Evolutionary conservation across 2,797 vertebrate genomes (phyloP).

Genomic region (Channallabes apus): DNA sequence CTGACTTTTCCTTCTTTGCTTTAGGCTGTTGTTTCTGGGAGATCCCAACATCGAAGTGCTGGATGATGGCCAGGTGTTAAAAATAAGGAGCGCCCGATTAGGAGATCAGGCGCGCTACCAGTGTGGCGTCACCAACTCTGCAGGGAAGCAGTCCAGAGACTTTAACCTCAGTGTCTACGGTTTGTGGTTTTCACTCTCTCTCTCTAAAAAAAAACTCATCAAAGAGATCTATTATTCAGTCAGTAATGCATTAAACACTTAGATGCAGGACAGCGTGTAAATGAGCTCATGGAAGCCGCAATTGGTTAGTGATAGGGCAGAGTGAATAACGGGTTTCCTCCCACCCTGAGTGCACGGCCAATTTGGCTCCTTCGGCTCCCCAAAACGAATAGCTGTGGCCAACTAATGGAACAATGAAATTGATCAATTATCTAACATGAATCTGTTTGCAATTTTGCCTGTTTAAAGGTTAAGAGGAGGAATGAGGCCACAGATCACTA

Average conservation of each 20-base stretch:
- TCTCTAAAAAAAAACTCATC: background rate
- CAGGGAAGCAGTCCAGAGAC: slow-evolving; percentile 88
- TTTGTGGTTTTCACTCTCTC: slow-evolving; percentile 54
- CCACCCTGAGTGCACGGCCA: background rate
- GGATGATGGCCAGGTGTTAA: slow-evolving; percentile 82
- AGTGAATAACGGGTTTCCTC: background rate
- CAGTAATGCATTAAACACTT: background rate
- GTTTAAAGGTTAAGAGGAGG: background rate
- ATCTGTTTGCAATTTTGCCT: background rate
- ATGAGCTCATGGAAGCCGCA: background rate
- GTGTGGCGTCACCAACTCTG: slow-evolving; percentile 83
- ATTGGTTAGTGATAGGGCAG: background rate
- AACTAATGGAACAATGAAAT: background rate
- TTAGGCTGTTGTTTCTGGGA: slow-evolving; percentile 83
- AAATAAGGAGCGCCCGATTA: slow-evolving; percentile 81
- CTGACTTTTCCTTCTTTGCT: background rate
- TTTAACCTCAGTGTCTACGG: slow-evolving; percentile 83
- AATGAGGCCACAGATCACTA: background rate
- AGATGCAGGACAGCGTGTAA: background rate
- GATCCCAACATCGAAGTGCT: slow-evolving; percentile 86
- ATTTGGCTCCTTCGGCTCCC: background rate
- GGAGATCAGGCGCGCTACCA: slow-evolving; percentile 91
- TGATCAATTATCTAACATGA: background rate
- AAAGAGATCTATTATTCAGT: background rate
- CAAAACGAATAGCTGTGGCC: background rate